Evolutionary conservation across 1,140 invertebrate genomes (phyloP).

Genomic region (Plectus sambesii): DNA sequence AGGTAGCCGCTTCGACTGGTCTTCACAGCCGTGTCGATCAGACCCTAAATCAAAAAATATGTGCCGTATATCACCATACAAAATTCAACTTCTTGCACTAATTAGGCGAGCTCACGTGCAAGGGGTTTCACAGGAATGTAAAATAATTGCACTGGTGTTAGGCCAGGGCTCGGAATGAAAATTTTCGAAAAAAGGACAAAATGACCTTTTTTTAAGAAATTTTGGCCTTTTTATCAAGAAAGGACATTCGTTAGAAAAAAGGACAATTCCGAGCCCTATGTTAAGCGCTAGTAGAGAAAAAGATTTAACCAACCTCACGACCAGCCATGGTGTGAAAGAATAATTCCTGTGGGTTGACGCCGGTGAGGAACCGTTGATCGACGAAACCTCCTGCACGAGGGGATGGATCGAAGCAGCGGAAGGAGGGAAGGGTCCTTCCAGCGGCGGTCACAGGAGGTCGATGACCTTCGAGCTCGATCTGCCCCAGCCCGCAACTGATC

Average conservation of each 20-base stretch:
- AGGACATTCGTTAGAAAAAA: too few species aligned
- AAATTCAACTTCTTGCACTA: too few species aligned
- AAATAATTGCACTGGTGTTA: too few species aligned
- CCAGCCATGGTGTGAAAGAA: constrained; percentile 99
- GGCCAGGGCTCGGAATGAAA: too few species aligned
- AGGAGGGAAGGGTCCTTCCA: constrained; percentile 81
- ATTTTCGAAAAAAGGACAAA: too few species aligned
- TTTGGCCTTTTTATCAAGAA: too few species aligned
- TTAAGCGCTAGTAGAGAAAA: too few species aligned
- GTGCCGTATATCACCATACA: too few species aligned
- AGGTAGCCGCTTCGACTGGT: constrained; percentile 95
- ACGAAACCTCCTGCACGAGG: constrained; percentile 92
- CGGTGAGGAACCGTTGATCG: constrained; percentile 86
- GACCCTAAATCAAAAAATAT: constrained; percentile 50
- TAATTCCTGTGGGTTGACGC: constrained; percentile 90
- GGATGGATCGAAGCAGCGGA: constrained; percentile 72
- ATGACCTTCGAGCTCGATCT: constrained; percentile 96
- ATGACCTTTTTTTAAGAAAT: too few species aligned
- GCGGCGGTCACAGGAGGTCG: constrained; percentile 84
- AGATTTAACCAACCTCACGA: constrained; percentile 60
- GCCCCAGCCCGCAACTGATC: constrained; percentile 87
- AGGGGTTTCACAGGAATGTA: too few species aligned
- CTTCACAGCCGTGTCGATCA: constrained; percentile 63
- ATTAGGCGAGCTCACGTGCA: too few species aligned
- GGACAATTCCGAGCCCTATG: too few species aligned